Evolutionary conservation across 2,888 invertebrate species (phyloP), one percentile per base, ranked within the genome.

Genomic region (Aradus depressus): DNA sequence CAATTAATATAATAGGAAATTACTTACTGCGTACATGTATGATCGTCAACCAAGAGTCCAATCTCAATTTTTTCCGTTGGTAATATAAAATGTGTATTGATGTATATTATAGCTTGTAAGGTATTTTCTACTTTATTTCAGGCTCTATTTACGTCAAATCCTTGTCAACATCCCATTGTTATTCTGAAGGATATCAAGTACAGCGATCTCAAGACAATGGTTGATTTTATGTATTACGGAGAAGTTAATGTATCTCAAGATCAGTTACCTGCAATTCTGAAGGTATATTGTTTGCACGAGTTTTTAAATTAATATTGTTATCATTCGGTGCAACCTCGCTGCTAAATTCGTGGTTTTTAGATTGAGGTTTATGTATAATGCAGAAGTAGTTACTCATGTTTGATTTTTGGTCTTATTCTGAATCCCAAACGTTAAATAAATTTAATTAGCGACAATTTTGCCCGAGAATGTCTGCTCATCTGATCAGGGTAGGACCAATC

Each of bases 171-270:
- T 69, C 89, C 90, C 4, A 89, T 90, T 62, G 88, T 90, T 43
- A 89, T 90, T 62, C 70, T 90, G 41, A 90, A 89, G 68, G 89
- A 90, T 73, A 85, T 90, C 8, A 82, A 84, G 62, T 89, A 84
- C 64, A 77, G 80, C 44, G 88, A 90, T 68, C 74, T 90, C 52
- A 83, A 84, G 64, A 85, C 84, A 23, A 84, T 90, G 77, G 86
- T 90, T 8, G 87, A 89, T 64, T 91, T 90, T 65, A 90, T 91
- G 84, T 91, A 91, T 66, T 85, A 85, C 62, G 91, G 91, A 0
- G 89, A 89, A 72, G 89, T 91, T 5, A 89, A 90, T 68, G 88
- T 91, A 25, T 86, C 88, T 2, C 86, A 89, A 65, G 88, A 89
- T 62, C 86, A 88, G 65, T 70, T 90, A 61, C 86, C 86, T 54